phyloP scores from a whole-genome alignment of 2,888 invertebrate genomes.

The Heliothis peltigera region DNA sequence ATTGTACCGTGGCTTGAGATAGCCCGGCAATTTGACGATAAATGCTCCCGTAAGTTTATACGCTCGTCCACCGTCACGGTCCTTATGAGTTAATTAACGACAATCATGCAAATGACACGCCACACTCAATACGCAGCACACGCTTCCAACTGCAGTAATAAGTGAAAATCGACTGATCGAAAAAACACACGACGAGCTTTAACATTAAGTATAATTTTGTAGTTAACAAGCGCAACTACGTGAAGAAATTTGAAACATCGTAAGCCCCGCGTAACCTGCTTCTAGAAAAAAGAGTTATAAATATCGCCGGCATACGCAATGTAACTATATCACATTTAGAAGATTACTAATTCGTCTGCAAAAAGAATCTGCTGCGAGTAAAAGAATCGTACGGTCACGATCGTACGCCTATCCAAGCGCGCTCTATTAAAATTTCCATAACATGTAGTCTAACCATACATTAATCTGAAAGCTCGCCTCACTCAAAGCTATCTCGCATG shows the following conservation, averaged over 20 bases:
- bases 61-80: slow-evolving; percentile 77
- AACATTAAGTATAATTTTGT: slow-evolving; percentile 58
- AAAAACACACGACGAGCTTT: slow-evolving; percentile 49
- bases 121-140: slow-evolving; percentile 60
- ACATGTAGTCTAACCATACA: slow-evolving; percentile 79
- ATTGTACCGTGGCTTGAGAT: slow-evolving; percentile 70
- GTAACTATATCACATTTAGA: slow-evolving; percentile 34
- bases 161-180: slow-evolving; percentile 57
- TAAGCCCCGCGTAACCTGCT: slow-evolving; percentile 25
- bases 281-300: slow-evolving; percentile 24
- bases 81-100: slow-evolving; percentile 77
- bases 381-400: slow-evolving; percentile 52
- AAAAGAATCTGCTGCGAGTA: slow-evolving; percentile 42
- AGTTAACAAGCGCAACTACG: slow-evolving; percentile 59
- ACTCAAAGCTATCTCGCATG: slow-evolving; percentile 78
- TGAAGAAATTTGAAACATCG: slow-evolving; percentile 55
- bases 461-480: slow-evolving; percentile 83
- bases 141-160: slow-evolving; percentile 49
- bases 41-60: slow-evolving; percentile 67
- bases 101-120: slow-evolving; percentile 81
- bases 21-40: slow-evolving; percentile 76
- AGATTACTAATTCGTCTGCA: slow-evolving; percentile 50
- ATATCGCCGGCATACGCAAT: background rate
- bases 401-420: slow-evolving; percentile 36
- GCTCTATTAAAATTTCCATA: slow-evolving; percentile 83